phyloP scores from a whole-genome alignment of 2,797 vertebrate genomes.

The Erethizon dorsatum region DNA sequence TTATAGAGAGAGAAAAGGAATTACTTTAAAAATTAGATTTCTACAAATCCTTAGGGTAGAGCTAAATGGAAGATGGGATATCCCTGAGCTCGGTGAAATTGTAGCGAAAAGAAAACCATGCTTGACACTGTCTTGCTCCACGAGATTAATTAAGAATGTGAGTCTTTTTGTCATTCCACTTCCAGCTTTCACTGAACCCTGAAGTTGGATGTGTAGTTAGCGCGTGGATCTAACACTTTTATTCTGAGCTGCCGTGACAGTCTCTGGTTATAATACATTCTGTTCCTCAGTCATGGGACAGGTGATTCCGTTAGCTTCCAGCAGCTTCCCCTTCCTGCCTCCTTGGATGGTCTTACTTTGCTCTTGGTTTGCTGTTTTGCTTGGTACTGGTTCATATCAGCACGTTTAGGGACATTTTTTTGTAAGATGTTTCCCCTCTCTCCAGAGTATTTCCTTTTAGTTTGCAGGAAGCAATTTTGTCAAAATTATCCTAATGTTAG shows the following conservation, averaged over 20 bases:
- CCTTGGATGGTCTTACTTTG: background rate
- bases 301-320: background rate
- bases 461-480: background rate
- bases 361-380: background rate
- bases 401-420: background rate
- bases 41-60: background rate
- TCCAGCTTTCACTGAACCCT: background rate
- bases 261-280: background rate
- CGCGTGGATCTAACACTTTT: background rate
- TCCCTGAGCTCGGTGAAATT: background rate
- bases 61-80: background rate
- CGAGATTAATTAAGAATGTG: background rate
- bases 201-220: too few relatives aligned
- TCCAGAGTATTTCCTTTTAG: background rate
- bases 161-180: background rate
- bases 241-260: too few relatives aligned
- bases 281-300: accelerated
- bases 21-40: background rate
- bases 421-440: background rate
- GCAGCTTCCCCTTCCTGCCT: background rate
- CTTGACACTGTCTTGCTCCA: accelerated
- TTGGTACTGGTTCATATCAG: background rate
- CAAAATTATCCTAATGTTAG: background rate
- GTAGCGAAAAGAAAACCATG: background rate
- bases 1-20: background rate